Base-by-base conservation (phyloP, 2,797 vertebrate species). In the Heterohyrax brucei region DNA sequence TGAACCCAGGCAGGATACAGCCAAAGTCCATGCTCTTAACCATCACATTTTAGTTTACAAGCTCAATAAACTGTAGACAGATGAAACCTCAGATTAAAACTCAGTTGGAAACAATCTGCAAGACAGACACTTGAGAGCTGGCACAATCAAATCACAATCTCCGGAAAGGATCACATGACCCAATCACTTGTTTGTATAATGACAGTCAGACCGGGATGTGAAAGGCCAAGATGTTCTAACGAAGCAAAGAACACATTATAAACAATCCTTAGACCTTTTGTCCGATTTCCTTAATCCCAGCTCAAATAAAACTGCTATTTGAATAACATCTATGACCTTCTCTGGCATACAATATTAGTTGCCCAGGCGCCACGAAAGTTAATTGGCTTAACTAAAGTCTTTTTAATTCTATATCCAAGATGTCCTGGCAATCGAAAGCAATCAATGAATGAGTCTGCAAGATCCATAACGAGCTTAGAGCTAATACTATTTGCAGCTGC, bases 361-460 rank as follows among this genome's bases (percentile, higher is more conserved):
- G 73, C 79, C 94, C 75, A 87, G 96, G 87, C 0, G 0, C 78
- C 84, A 95, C 19, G 9, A 24, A 76, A 97, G 77, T 90, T 96
- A 97, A 97, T 53, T 92, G 86, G 87, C 14, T 97, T 96, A 92
- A 86, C 77, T 73, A 73, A 98, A 97, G 72, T 95, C 88, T 95
- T 98, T 97, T 97, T 93, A 97, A 95, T 95, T 97, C 87, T 86
- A 0, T 92, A 88, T 96, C 97, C 92, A 76, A 89, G 80, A 95
- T 96, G 76, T 89, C 77, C 93, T 94, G 85, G 72, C 92, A 97
- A 98, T 97, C 79, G 78, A 96, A 98, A 72, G 44, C 76, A 98
- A 98, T 97, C 96, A 97, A 92, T 94, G 72, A 98, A 96, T 90
- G 64, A 96, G 85, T 61, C 94, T 93, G 78, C 39, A 95, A 98